These are phyloP conservation scores for Otolemur crassicaudatus DNA, from an alignment of 2,797 vertebrate species.

Conservation along the genomic window DNA sequence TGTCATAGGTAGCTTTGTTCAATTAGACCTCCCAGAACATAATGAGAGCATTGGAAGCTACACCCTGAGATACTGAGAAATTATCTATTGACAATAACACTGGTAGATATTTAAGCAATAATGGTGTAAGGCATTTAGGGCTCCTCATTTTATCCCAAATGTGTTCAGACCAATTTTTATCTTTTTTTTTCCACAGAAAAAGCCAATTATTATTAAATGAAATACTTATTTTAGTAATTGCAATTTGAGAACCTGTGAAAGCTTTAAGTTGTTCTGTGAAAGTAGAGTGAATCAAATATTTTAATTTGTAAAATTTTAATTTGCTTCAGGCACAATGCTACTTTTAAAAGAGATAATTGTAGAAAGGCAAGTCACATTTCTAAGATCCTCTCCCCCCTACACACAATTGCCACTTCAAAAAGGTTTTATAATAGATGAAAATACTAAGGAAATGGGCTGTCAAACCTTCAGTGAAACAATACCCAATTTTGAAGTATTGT, in stretches of 20 bases:
- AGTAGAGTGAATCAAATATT: slow-evolving; percentile 55
- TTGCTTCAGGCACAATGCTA: neutral
- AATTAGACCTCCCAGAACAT: neutral
- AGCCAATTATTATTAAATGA: slow-evolving; percentile 45
- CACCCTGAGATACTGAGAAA: neutral
- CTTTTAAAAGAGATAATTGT: slow-evolving; percentile 61
- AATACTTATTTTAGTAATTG: slow-evolving; percentile 69
- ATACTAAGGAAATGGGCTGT: slow-evolving; percentile 42
- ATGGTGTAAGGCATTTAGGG: neutral
- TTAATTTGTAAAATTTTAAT: slow-evolving; percentile 46
- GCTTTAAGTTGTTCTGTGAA: neutral
- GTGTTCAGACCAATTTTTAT: neutral
- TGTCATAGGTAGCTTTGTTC: neutral
- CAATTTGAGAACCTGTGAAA: slow-evolving; percentile 59
- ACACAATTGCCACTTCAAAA: slow-evolving; percentile 57
- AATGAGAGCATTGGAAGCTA: neutral
- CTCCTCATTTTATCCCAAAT: neutral
- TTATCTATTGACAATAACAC: neutral
- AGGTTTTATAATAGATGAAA: slow-evolving; percentile 67
- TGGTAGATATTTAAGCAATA: slow-evolving; percentile 13
- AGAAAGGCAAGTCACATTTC: slow-evolving; percentile 63
- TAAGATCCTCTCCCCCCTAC: neutral
- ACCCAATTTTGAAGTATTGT: slow-evolving; percentile 58
- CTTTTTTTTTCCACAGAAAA: neutral
- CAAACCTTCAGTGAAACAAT: slow-evolving; percentile 58